Base-by-base conservation (phyloP, 2,888 invertebrate genomes). In the Tenthredo mesomela region DNA sequence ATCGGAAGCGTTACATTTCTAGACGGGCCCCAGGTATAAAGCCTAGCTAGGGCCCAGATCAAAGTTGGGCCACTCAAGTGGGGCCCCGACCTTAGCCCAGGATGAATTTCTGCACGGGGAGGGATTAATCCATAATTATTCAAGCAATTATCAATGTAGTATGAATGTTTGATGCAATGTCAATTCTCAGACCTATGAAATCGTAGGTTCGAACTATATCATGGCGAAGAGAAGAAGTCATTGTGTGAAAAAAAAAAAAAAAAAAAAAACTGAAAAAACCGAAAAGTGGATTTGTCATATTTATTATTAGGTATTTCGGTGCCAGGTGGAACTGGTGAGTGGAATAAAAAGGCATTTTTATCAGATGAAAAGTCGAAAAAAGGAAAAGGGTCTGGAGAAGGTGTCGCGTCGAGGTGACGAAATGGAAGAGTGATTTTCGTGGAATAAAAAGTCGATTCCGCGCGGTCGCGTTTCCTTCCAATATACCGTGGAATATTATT, bases 361-460 rank as follows among this genome's bases (percentile, higher is more conserved):
- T n/a, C 9, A 70, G 12, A 37, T n/a, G 10, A 25, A 61, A 25
- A 61, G 25, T 25, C 21, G 12, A 25, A 58, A 33, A 21, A 54
- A 37, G 37, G n/a, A 18, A 54, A 61, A 61, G 12, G 21, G 40
- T 37, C 10, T 21, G 18, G n/a, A 10, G 29, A 43, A 10, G 29
- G 37, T 40, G 21, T 54, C 54, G 77, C 54, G 77, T 54, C 18
- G 77, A 33, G 21, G 54, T 77, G 40, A 18, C 37, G 29, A 29
- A 50, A 77, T 33, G 77, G 77, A 54, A 77, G 29, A 54, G 77
- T 54, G 77, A 77, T 77, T 77, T 77, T 77, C 33, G 29, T 10
- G 29, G 40, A 40, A 77, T 15, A 54, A 54, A 54, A 33, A 33
- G 7, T 7, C 25, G 12, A 29, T 77, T 54, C 29, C 77, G 18